Evolutionary conservation across 2,888 invertebrate genomes (phyloP).

Genomic region (Cephus sareptanus): DNA sequence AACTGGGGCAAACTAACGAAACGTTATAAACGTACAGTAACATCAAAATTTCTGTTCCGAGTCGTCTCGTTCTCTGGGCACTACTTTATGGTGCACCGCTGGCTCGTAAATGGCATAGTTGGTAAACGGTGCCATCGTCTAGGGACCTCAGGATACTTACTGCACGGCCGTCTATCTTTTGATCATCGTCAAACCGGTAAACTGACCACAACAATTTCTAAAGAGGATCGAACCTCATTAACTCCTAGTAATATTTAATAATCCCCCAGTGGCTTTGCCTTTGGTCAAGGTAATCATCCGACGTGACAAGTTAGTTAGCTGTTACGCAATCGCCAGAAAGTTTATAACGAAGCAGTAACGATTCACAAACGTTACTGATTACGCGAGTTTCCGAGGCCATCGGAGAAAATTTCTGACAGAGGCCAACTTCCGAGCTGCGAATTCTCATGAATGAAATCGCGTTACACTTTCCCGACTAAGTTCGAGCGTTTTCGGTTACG

Average conservation of each 20-base stretch:
- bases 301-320: background rate
- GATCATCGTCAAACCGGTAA: background rate
- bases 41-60: background rate
- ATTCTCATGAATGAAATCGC: conserved; percentile 13
- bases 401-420: background rate
- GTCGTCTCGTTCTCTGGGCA: background rate
- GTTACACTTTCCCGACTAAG: conserved; percentile 14
- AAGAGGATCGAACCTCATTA: background rate
- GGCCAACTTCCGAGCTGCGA: conserved; percentile 8
- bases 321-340: background rate
- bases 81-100: background rate
- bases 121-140: background rate
- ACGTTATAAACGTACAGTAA: background rate
- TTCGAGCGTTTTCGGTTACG: conserved; percentile 33
- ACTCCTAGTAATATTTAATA: background rate
- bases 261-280: background rate
- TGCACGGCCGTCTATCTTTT: background rate
- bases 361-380: too few relatives aligned
- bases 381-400: background rate
- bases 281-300: background rate
- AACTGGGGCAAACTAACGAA: conserved; percentile 38
- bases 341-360: background rate
- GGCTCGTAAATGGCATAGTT: background rate
- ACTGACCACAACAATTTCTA: background rate
- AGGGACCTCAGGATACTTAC: background rate